Evolutionary conservation across 2,113 vertebrate genomes (phyloP).

Genomic region (Ceyx cyanopectus): DNA sequence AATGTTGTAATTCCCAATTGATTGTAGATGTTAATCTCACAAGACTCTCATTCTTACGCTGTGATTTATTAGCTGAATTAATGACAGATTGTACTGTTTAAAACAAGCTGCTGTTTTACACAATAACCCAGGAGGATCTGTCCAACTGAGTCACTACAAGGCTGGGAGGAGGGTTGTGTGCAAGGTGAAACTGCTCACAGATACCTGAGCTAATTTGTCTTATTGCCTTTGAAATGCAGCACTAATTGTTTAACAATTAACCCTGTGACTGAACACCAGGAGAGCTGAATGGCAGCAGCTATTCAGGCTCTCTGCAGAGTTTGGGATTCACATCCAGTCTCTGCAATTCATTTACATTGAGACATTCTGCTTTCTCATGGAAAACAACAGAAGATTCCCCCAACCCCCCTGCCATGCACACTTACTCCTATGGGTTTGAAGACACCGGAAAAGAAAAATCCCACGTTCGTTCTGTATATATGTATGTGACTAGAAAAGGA

Average conservation of each 20-base stretch:
- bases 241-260: slow-evolving; percentile 74
- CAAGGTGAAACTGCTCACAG: slow-evolving; percentile 51
- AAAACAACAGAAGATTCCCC: slow-evolving; percentile 1
- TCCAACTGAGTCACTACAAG: slow-evolving; percentile 43
- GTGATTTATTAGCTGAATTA: slow-evolving; percentile 80
- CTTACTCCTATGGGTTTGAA: neutral
- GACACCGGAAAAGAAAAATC: neutral
- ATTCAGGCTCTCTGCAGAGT: slow-evolving; percentile 7
- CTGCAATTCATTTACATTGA: neutral
- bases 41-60: slow-evolving; percentile 71
- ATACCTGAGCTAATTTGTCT: slow-evolving; percentile 72
- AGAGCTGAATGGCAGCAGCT: slow-evolving; percentile 56
- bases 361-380: slow-evolving; percentile 19
- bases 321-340: slow-evolving; percentile 6
- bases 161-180: neutral
- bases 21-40: slow-evolving; percentile 79
- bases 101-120: slow-evolving; percentile 66
- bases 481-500: neutral
- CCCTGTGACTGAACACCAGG: slow-evolving; percentile 63
- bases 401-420: neutral
- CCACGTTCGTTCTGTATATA: neutral
- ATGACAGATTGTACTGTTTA: slow-evolving; percentile 69
- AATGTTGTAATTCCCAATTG: slow-evolving; percentile 78
- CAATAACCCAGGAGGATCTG: slow-evolving; percentile 25
- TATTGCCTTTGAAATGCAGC: slow-evolving; percentile 56